These are phyloP conservation scores for Muraenolepis orangiensis DNA, from an alignment of 2,797 vertebrate species.

Conservation along the genomic window DNA sequence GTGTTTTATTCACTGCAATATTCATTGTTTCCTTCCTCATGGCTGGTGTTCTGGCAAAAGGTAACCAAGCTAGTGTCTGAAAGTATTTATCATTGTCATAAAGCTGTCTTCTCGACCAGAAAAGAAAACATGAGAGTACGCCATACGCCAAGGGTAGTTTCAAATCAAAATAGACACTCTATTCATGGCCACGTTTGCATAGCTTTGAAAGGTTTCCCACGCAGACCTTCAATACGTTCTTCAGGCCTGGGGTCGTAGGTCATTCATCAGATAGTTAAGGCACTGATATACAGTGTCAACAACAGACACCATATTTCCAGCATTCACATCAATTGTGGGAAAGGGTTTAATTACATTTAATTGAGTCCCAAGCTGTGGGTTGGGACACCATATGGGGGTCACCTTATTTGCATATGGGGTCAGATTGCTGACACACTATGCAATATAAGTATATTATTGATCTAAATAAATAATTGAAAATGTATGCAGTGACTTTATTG, in stretches of 20 bases:
- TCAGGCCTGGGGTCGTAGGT: neutral
- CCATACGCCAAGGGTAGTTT: neutral
- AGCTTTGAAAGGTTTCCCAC: neutral
- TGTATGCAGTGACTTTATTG: too few relatives aligned
- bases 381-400: neutral
- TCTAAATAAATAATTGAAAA: neutral
- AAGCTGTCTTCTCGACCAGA: neutral
- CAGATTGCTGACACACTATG: neutral
- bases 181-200: neutral
- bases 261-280: neutral
- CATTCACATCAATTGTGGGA: neutral
- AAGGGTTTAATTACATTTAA: neutral
- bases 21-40: neutral
- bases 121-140: neutral
- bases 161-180: neutral
- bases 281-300: neutral
- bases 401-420: neutral
- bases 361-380: neutral
- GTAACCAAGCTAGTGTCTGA: neutral
- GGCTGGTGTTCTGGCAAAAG: neutral
- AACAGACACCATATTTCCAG: neutral
- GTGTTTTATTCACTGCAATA: neutral
- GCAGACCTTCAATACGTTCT: neutral
- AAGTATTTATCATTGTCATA: neutral
- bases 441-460: too few relatives aligned